Base-by-base conservation (phyloP, 2,888 invertebrate genomes). In the Cryptocephalus moraei region DNA sequence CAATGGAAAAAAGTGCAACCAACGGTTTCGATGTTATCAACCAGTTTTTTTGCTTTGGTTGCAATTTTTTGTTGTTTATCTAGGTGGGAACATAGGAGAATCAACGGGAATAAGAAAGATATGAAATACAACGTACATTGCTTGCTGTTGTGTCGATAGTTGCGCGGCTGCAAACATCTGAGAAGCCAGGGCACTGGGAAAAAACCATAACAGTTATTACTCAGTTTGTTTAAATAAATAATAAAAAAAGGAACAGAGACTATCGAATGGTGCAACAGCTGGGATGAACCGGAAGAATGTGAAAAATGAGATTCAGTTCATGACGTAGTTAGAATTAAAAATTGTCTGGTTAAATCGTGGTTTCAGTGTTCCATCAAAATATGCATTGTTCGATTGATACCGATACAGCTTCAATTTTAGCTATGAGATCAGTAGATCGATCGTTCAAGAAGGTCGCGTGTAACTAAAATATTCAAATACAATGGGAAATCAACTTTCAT, bases 181-280 rank as follows among this genome's bases (percentile, higher is more conserved):
- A 80, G 89, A 86, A 84, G 90, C 90, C 82, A 91, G 89, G 85
- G 90, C 90, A 88, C 90, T 90, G 87, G 84, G 84, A 79, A 84
- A 79, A 80, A 76, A 77, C 64, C 65, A 67, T 48, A 64, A 61
- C 52, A 56, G 58, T 64, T 62, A 64, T 36, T 36, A 36, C 63
- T 64, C 61, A 61, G 22, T 22, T 22, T 58, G 56, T 58, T 36
- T 36, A 36, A 36, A 36, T 4, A n/a, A 36, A 11, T 36, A 36
- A 12, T 4, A 22, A 22, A 22, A 22, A 22, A 22, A 22, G 45
- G 48, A 47, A 45, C n/a, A 22, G 40, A 31, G 43, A 10, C 22
- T 12, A 42, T 41, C 39, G 53, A 53, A 43, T 43, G 49, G 39
- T 43, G 43, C 50, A 50, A 45, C 41, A 47, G 33, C 6, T 22